Conservation (phyloP, 1,140 invertebrate species). For the Meteorus sp. region DNA sequence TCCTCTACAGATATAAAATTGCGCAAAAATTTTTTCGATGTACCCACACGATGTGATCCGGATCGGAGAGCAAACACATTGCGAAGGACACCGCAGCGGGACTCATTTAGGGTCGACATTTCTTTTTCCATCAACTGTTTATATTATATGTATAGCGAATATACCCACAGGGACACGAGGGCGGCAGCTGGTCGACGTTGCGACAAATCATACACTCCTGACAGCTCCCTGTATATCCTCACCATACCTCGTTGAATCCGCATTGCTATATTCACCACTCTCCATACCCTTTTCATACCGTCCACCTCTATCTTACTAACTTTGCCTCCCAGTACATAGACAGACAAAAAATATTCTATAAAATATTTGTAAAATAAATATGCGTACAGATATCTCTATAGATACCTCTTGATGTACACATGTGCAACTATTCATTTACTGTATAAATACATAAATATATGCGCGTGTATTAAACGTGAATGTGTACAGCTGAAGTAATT, state of each 20-base stretch:
- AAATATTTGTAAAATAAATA: background rate
- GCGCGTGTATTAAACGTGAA: no score
- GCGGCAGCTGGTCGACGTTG: constrained; percentile 43
- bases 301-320: background rate
- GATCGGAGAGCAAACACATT: no score
- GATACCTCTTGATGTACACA: no score
- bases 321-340: background rate
- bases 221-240: background rate
- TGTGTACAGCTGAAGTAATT: no score
- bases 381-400: constrained; percentile 1
- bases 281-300: background rate
- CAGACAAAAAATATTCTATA: background rate
- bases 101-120: background rate
- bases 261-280: background rate
- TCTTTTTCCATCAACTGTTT: background rate
- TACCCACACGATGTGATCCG: no score
- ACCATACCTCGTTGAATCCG: constrained; percentile 6
- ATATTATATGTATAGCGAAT: no score
- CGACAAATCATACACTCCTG: constrained; percentile 44
- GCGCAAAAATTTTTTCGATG: no score
- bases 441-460: no score
- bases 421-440: background rate
- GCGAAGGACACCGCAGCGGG: no score
- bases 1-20: no score
- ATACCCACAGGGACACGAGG: constrained; percentile 26